Evolutionary conservation across 2,888 invertebrate genomes (phyloP).

Genomic region (Catocala fraxini): DNA sequence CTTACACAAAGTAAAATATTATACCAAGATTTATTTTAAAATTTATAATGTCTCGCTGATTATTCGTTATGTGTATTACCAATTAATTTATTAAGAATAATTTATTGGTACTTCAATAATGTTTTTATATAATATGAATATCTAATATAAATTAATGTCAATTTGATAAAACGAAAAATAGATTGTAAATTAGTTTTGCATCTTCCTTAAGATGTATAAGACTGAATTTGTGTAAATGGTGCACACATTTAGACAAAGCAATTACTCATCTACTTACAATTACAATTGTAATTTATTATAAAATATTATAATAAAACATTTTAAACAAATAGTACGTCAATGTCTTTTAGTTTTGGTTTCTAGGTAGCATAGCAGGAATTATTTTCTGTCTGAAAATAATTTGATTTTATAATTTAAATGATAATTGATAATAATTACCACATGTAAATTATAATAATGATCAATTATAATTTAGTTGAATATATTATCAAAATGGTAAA

Average conservation of each 20-base stretch:
- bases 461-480: too few species aligned
- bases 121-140: conserved; percentile 14
- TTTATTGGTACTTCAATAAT: conserved; percentile 2
- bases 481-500: too few species aligned
- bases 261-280: conserved; percentile 27
- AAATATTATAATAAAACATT: conserved; percentile 3
- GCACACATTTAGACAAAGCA: conserved; percentile 52
- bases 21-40: background rate
- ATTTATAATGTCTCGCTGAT: background rate
- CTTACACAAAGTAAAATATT: background rate
- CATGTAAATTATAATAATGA: too few species aligned
- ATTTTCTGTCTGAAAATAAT: too few species aligned
- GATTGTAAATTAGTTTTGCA: conserved; percentile 57
- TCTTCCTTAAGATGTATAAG: conserved; percentile 69
- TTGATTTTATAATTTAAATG: too few species aligned
- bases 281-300: conserved; percentile 12
- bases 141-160: conserved; percentile 59
- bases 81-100: conserved; percentile 10
- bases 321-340: background rate
- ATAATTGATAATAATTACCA: too few species aligned
- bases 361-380: too few species aligned
- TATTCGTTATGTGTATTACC: conserved; percentile 1
- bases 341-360: too few species aligned
- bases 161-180: conserved; percentile 57
- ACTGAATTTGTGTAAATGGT: conserved; percentile 68